Evolutionary conservation across 2,797 vertebrate species (phyloP), one percentile per base, ranked within the genome.

Genomic region (Chrysocyon brachyurus): DNA sequence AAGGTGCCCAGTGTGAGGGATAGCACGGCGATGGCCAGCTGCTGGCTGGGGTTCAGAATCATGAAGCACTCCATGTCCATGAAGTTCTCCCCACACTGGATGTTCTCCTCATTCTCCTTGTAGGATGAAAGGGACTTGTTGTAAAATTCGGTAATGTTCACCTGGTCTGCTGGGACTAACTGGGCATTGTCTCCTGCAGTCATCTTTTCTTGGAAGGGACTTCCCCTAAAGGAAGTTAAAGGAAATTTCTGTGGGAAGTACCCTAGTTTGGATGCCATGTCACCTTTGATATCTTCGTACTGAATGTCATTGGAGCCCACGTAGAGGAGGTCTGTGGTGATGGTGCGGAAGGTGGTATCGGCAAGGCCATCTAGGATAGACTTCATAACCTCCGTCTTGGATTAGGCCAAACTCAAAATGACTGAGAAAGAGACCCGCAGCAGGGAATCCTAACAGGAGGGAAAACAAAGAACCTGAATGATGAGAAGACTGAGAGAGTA

Each of bases 41-140:
- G 99, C 99, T 99, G 99, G 98, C 99, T 99, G 83, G 99, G 99
- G 52, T 99, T 99, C 98, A 99, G 99, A 97, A 99, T 99, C 99
- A 99, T 99, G 98, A 99, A 99, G 96, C 99, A 99, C 98, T 99
- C 99, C 99, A 99, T 99, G 99, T 99, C 99, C 99, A 99, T 99
- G 96, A 99, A 99, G 99, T 99, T 99, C 98, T 99, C 99, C 63
- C 99, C 99, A 31, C 99, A 99, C 91, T 99, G 99, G 97, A 99
- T 99, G 84, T 98, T 99, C 70, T 99, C 99, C 5, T 99, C 99
- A 83, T 99, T 99, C 85, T 99, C 99, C 98, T 98, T 99, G 97
- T 98, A 98, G 12, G 98, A 99, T 6, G 99, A 99, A 0, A 99
- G 98, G 94, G 99, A 99, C 98, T 99, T 99, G 97, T 99, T 99